Percentiles rank a stretch among this genome's conserved stretches.
Conservation (phyloP, 2,888 invertebrate species). For the Timema podura region DNA sequence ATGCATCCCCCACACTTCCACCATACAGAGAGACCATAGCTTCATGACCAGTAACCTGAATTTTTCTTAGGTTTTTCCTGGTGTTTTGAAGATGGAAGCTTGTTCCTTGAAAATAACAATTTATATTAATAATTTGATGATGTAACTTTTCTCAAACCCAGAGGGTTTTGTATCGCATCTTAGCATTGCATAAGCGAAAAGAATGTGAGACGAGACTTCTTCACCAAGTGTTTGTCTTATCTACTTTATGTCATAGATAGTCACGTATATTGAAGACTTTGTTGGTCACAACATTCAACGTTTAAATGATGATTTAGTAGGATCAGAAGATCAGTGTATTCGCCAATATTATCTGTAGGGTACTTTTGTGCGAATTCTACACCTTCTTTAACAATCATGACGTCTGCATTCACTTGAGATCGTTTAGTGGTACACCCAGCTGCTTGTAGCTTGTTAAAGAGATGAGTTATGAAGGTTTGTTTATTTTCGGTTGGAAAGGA, state of each 20-base stretch:
- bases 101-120: not conserved
- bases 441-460: constrained; percentile 5
- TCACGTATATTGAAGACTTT: not conserved
- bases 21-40: too few species aligned
- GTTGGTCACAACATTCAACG: not conserved
- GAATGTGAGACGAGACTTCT: constrained; percentile 12
- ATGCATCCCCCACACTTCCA: too few species aligned
- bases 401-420: constrained; percentile 3
- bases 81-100: not conserved
- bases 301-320: not conserved
- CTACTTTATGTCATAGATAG: not conserved
- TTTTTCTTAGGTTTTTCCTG: constrained; percentile 6
- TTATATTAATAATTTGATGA: not conserved
- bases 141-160: not conserved
- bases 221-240: constrained; percentile 3
- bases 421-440: too few species aligned
- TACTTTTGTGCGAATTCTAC: constrained; percentile 3
- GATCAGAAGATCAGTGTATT: constrained; percentile 4
- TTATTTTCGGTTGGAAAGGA: constrained; percentile 1
- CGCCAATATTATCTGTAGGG: not conserved
- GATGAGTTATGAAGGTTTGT: not conserved
- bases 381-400: too few species aligned
- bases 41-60: not conserved
- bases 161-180: constrained; percentile 1
- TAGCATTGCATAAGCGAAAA: constrained; percentile 3